Percentiles rank a stretch among this genome's conserved stretches.
These are phyloP conservation scores for Erebia ligea DNA, from an alignment of 2,888 invertebrate genomes.

Conservation along the genomic window DNA sequence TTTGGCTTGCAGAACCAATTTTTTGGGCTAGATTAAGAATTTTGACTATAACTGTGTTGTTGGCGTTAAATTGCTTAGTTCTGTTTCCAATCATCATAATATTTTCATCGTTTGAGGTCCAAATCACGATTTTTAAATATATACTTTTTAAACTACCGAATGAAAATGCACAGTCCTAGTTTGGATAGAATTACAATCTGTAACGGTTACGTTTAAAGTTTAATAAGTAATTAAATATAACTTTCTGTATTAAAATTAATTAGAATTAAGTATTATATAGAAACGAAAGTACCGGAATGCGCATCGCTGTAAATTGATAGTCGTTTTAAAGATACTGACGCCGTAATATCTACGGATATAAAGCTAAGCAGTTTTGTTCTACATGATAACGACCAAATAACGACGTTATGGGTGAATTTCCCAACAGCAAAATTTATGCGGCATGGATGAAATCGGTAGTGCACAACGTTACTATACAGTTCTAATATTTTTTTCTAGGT, in stretches of 20 bases:
- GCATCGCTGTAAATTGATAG: not conserved
- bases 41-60: not conserved
- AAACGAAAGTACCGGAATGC: not conserved
- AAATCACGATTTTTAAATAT: constrained; percentile 2
- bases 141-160: not conserved
- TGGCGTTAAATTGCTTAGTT: not conserved
- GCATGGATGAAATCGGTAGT: too few species aligned
- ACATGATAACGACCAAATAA: not conserved
- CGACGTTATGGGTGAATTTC: too few species aligned
- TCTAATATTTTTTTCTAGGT: too few species aligned
- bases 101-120: not conserved
- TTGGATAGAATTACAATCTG: not conserved
- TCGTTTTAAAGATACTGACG: too few species aligned
- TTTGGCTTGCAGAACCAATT: not conserved
- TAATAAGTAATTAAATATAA: not conserved
- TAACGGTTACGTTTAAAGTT: not conserved
- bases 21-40: not conserved
- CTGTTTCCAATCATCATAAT: constrained; percentile 1
- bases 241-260: not conserved
- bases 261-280: too few species aligned
- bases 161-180: not conserved
- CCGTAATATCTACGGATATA: not conserved
- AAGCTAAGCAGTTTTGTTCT: not conserved
- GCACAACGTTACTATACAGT: too few species aligned
- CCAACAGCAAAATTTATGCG: too few species aligned